A percentile compares a stretch with the other conserved stretches of the same genome.
Evolutionary conservation across 2,113 vertebrate species (phyloP).

Genomic region (Ptilonorhynchus violaceus): DNA sequence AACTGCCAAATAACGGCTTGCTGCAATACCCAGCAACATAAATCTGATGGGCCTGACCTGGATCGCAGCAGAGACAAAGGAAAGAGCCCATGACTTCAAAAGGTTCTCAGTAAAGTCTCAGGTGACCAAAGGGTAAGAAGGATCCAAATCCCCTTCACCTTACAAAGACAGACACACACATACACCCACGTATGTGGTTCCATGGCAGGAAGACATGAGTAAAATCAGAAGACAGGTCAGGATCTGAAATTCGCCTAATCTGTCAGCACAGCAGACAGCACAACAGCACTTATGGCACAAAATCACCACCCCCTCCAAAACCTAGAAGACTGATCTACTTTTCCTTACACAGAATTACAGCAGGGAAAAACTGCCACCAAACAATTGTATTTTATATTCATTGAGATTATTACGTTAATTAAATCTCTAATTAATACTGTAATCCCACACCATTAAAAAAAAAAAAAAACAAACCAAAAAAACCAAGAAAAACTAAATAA

Average conservation of each 20-base stretch:
- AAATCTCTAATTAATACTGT: not conserved
- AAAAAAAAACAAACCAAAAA: fast-evolving
- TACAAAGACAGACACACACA: not conserved
- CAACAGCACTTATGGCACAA: not conserved
- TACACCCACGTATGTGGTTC: not conserved
- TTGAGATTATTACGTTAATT: not conserved
- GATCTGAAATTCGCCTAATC: not conserved
- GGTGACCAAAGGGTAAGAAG: slow-evolving; percentile 19
- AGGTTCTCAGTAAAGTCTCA: not conserved
- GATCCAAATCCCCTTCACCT: slow-evolving; percentile 5
- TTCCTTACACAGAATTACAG: not conserved
- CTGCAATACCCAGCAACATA: slow-evolving; percentile 19
- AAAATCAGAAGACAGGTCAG: not conserved
- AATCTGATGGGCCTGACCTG: not conserved
- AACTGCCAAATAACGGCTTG: slow-evolving; percentile 7
- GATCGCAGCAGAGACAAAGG: not conserved
- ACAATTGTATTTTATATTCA: not conserved
- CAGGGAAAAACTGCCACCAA: not conserved
- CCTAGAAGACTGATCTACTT: not conserved
- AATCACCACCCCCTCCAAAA: not conserved
- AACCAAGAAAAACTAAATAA: not conserved
- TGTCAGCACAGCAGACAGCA: not conserved
- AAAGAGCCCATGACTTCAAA: slow-evolving; percentile 28
- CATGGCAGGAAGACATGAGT: not conserved
- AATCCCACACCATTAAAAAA: not conserved